Evolutionary conservation across 2,888 invertebrate species (phyloP).

Genomic region (Dicyrtoma fusca): DNA sequence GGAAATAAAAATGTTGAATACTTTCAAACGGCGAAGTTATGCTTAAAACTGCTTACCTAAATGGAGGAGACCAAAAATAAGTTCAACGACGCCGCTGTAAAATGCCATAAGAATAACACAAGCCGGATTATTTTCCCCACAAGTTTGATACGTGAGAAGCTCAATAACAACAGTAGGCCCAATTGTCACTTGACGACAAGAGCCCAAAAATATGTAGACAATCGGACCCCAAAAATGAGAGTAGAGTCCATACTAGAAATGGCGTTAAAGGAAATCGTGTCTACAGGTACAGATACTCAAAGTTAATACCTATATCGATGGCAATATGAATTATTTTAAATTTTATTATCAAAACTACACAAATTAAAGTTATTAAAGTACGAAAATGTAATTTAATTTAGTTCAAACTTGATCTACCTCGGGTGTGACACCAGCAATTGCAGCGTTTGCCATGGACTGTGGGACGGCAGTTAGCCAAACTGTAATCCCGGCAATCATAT

Average conservation of each 20-base stretch:
- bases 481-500: slow-evolving; percentile 86
- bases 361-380: not conserved
- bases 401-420: no score
- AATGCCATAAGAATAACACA: slow-evolving; percentile 38
- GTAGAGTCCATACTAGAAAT: slow-evolving; percentile 37
- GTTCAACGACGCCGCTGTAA: slow-evolving; percentile 33
- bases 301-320: no score
- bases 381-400: not conserved
- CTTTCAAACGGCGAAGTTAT: not conserved
- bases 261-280: no score
- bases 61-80: slow-evolving; percentile 18
- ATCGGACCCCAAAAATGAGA: slow-evolving; percentile 39
- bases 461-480: slow-evolving; percentile 93
- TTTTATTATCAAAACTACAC: no score
- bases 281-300: not conserved
- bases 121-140: slow-evolving; percentile 32
- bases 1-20: not conserved
- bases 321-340: no score
- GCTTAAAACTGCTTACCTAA: not conserved
- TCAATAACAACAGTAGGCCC: slow-evolving; percentile 35
- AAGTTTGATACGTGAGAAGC: slow-evolving; percentile 36
- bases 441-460: slow-evolving; percentile 72
- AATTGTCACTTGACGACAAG: no score
- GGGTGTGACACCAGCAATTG: slow-evolving; percentile 36
- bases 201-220: slow-evolving; percentile 37